Percentiles rank a stretch among this genome's conserved stretches.
Evolutionary conservation across 2,888 invertebrate genomes (phyloP).

Genomic region (Arenicola marina): DNA sequence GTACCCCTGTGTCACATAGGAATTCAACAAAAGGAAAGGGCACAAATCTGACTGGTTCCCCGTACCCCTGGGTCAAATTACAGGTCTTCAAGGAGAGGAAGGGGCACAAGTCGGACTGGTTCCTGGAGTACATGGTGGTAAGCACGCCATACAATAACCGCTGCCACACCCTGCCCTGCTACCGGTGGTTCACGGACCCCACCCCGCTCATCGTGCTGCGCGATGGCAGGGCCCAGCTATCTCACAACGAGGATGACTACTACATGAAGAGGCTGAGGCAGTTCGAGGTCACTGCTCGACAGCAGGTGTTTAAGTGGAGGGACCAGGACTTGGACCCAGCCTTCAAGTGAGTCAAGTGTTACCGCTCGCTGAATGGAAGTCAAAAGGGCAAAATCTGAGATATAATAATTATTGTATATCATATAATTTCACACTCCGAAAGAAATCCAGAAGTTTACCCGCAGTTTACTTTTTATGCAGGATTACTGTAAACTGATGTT

Average conservation of each 20-base stretch:
- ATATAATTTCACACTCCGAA: too few species aligned
- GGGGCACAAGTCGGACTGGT: conserved; percentile 18
- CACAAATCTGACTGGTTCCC: too few species aligned
- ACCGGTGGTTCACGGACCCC: conserved; percentile 18
- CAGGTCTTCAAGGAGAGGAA: conserved; percentile 13
- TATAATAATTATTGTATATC: too few species aligned
- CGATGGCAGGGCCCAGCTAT: conserved; percentile 11
- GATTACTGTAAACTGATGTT: too few species aligned
- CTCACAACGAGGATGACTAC: conserved; percentile 8
- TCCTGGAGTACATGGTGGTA: conserved; percentile 21
- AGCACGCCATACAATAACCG: conserved; percentile 27
- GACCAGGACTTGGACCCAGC: background rate
- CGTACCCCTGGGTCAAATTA: too few species aligned
- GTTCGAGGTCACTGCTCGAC: conserved; percentile 8
- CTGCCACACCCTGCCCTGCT: conserved; percentile 20
- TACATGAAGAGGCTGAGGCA: conserved; percentile 9
- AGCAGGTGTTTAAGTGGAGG: conserved; percentile 12
- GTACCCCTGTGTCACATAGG: too few species aligned
- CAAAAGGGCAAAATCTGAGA: too few species aligned
- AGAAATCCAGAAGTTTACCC: too few species aligned
- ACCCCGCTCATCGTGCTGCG: conserved; percentile 8
- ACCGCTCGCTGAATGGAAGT: too few species aligned
- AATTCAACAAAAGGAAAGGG: conserved; percentile 10
- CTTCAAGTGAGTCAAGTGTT: too few species aligned
- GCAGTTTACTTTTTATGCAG: too few species aligned